Conservation (phyloP, 2,797 vertebrate species). For the Phoeniculus purpureus region DNA sequence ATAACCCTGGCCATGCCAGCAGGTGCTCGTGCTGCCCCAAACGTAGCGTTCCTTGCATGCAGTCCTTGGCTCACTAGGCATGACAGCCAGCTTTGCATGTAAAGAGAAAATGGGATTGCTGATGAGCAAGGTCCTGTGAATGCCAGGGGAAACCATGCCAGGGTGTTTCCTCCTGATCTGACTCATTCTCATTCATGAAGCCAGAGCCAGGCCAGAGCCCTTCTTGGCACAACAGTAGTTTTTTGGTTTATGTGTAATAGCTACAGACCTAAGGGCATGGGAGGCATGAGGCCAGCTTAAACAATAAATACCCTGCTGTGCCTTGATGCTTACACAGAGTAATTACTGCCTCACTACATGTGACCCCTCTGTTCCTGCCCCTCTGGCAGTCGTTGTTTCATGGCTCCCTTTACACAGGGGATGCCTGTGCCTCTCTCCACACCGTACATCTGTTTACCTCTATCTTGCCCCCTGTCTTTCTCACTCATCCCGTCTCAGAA, state of each 20-base stretch:
- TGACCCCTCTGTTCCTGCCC: constrained; percentile 58
- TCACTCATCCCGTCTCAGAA: not conserved
- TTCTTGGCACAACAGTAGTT: constrained; percentile 34
- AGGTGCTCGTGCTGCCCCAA: accelerated
- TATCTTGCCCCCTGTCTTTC: not conserved
- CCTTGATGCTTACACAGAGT: constrained; percentile 56
- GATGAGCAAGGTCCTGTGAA: constrained; percentile 13
- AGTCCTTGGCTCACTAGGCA: not conserved
- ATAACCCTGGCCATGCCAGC: not conserved
- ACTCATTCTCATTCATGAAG: constrained; percentile 47
- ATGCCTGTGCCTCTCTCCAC: not conserved
- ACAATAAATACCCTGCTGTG: constrained; percentile 60
- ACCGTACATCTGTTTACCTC: constrained; percentile 7
- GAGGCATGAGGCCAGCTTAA: constrained; percentile 62
- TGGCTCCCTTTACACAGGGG: constrained; percentile 28
- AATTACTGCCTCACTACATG: constrained; percentile 49
- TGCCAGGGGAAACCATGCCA: constrained; percentile 35
- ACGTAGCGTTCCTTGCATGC: accelerated
- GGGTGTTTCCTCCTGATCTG: constrained; percentile 43
- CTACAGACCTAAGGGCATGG: constrained; percentile 50
- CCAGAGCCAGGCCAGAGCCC: constrained; percentile 51
- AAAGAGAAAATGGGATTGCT: constrained; percentile 18
- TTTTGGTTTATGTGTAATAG: constrained; percentile 64
- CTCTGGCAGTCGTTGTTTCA: constrained; percentile 55
- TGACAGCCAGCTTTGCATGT: not conserved